Base-by-base conservation (phyloP, 1,140 invertebrate genomes). In the Megalopta genalis region DNA sequence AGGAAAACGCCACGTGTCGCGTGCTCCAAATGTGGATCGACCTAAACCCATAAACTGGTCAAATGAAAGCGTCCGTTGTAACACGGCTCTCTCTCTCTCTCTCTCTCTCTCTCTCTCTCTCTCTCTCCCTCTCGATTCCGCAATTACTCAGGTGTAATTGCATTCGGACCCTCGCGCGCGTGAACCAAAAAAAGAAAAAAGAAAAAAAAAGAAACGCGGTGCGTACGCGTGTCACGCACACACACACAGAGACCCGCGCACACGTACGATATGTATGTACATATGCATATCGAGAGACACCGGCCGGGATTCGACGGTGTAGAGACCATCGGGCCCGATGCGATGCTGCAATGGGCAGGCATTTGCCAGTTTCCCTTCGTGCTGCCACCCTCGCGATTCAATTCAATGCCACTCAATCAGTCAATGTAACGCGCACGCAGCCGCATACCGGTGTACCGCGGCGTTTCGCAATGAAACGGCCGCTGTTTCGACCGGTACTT, bases 331-430 rank as follows among this genome's bases (percentile, higher is more conserved):
- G 70, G 79, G 81, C 68, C 54, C 83, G 87, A 77, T 82, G 78
- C 79, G 77, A 77, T 68, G 80, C 82, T 82, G 80, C 81, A 86
- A 86, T 87, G 82, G 84, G 78, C 85, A 88, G 89, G 88, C 88
- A 90, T 91, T 91, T 92, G 88, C 87, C 90, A 90, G 88, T 88
- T 89, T 87, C 81, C 85, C 81, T 84, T 77, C 39, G 68, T 57
- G n/a, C 81, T 84, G 86, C 84, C 88, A 89, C 88, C 88, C 89
- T 88, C 90, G n/a, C n/a, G 86, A 91, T 92, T 91, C 90, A 91
- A 91, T 92, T 92, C 90, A 92, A 92, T 91, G 90, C 90, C 90
- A 92, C 91, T 92, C 91, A 92, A 92, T 92, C 91, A 92, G 91
- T 92, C 91, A 90, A 91, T 91, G 90, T 92, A 92, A 92, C 90